Base-by-base conservation (phyloP, 1,140 invertebrate species). In the Atta colombica region DNA sequence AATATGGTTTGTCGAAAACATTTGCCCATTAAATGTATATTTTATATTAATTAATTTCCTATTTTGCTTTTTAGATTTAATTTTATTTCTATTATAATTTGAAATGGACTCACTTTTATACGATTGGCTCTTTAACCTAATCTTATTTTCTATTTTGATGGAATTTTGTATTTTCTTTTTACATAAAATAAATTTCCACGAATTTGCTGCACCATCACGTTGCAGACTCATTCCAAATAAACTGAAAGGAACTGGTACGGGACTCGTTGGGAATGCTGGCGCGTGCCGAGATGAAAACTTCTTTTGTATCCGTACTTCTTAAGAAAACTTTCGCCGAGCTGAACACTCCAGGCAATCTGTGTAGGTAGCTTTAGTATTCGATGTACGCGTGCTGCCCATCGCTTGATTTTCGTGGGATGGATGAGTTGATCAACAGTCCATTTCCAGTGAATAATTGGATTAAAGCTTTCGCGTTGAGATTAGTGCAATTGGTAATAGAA, bases 241-340 rank as follows among this genome's bases (percentile, higher is more conserved):
- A 72, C 25, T 58, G 71, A 58, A 68, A 65, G 45, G 77, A 21
- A 80, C 49, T 66, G 77, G 39, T 74, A 74, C 65, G 18, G 49
- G 71, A 89, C 18, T 63, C 71, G 68, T 61, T 55, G 63, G 28
- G 18, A 69, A 65, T 63, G 21, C 75, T 65, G 51, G 45, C 49
- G 87, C 65, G 65, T 78, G 87, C 45, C n/a, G 86, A 61, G 53
- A 71, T 51, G 28, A 66, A 80, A 49, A 88, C 58, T 88, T 58
- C 25, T 78, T 89, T 85, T 88, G 72, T 68, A 87, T 74, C 53
- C 49, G 28, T 85, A 88, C 65, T 39, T 16, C 25, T 88, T 88
- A 85, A 89, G 87, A 10, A 10, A 74, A 77, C 65, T 71, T 63
- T 88, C 31, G 69, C 45, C 88, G 74, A 88, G 86, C 71, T 53